These are phyloP conservation scores for Vipera latastei DNA, from an alignment of 2,797 vertebrate species.

Conservation along the genomic window DNA sequence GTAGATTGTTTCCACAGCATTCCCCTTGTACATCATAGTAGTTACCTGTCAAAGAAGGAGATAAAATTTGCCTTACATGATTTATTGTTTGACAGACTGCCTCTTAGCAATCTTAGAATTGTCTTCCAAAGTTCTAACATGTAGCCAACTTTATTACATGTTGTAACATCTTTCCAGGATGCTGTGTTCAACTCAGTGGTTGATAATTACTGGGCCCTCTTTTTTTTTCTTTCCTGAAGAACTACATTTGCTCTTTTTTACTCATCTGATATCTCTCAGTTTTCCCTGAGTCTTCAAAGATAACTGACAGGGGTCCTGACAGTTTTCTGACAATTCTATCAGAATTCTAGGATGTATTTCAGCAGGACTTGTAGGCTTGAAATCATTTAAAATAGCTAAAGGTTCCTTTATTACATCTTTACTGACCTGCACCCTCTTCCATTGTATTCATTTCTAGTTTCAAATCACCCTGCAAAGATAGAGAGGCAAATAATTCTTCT, in stretches of 20 bases:
- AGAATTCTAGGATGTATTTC: background rate
- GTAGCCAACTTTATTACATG: background rate
- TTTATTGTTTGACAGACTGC: background rate
- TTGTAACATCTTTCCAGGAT: background rate
- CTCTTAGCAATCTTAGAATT: background rate
- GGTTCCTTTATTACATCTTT: background rate
- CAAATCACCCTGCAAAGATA: background rate
- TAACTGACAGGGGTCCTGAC: background rate
- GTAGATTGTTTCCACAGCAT: background rate
- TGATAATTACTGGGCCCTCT: background rate
- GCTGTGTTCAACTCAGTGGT: background rate
- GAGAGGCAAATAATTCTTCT: background rate
- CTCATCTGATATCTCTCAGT: background rate
- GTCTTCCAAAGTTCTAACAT: background rate
- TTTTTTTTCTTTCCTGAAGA: background rate
- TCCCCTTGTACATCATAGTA: background rate
- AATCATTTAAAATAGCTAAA: background rate
- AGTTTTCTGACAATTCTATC: background rate
- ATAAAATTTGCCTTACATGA: background rate
- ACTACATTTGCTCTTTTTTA: background rate
- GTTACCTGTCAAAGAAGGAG: background rate
- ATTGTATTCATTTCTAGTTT: background rate
- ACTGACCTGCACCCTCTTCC: background rate
- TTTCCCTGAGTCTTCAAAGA: background rate
- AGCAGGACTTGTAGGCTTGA: background rate